These are phyloP conservation scores for Pararge aegeria DNA, from an alignment of 1,140 invertebrate genomes.

Conservation along the genomic window DNA sequence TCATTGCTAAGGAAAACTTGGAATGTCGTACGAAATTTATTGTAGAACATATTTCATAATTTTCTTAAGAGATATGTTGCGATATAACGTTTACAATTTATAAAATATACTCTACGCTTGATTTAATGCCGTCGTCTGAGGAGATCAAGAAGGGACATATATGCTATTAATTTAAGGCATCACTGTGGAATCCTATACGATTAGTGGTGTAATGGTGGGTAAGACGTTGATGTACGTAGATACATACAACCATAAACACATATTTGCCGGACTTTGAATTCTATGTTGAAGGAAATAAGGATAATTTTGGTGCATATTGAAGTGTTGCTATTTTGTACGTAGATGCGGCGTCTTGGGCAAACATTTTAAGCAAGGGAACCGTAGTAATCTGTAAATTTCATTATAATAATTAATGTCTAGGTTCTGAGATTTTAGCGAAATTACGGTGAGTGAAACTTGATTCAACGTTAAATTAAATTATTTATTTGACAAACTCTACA, in stretches of 20 bases:
- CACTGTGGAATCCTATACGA: constrained; percentile 57
- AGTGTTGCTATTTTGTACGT: background rate
- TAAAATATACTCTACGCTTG: constrained; percentile 12
- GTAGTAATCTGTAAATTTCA: background rate
- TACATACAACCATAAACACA: background rate
- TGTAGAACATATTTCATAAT: no score
- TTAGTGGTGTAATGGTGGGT: constrained; percentile 60
- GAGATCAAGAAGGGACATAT: constrained; percentile 29
- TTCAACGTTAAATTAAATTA: background rate
- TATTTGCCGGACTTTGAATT: background rate
- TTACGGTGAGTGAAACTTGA: constrained; percentile 1
- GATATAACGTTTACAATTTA: constrained; percentile 4
- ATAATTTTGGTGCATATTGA: background rate
- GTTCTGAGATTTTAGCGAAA: background rate
- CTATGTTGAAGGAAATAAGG: background rate
- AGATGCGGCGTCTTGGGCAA: constrained; percentile 23
- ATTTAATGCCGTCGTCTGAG: constrained; percentile 31
- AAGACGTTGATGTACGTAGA: constrained; percentile 49
- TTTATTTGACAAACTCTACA: background rate
- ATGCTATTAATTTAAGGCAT: constrained; percentile 60
- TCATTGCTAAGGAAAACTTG: no score
- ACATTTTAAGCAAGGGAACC: constrained; percentile 31
- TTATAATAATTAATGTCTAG: constrained; percentile 6
- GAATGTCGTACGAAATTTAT: no score
- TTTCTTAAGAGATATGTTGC: no score